A percentile compares a stretch with the other conserved stretches of the same genome.
These are phyloP conservation scores for Notodonta dromedarius DNA, from an alignment of 2,888 invertebrate species.

Conservation along the genomic window DNA sequence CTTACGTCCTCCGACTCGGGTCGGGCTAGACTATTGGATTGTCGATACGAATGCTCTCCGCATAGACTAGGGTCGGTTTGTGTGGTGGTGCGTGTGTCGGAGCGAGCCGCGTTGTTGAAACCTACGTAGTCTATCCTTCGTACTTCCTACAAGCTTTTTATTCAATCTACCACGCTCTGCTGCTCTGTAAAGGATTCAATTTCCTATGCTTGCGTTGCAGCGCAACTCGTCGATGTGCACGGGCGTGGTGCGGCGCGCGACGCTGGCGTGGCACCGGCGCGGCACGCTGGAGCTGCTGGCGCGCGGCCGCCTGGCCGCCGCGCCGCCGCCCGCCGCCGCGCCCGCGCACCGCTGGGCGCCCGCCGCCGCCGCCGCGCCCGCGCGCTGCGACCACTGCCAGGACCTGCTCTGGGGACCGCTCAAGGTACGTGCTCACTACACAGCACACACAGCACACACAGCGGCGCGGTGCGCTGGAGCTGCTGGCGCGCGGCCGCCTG, in stretches of 20 bases:
- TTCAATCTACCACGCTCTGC: too few relatives aligned
- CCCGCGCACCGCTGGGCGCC: slow-evolving; percentile 72
- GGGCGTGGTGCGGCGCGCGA: slow-evolving; percentile 93
- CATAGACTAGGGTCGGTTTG: too few relatives aligned
- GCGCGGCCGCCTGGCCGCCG: slow-evolving; percentile 92
- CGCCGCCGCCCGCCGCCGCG: slow-evolving; percentile 89
- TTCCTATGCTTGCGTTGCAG: slow-evolving; percentile 60
- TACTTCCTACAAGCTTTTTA: too few relatives aligned
- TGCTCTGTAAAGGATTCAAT: too few relatives aligned
- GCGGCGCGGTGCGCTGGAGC: slow-evolving; percentile 95
- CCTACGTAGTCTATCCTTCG: too few relatives aligned
- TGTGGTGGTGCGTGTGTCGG: too few relatives aligned
- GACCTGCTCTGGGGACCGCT: slow-evolving; percentile 96
- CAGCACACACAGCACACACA: slow-evolving; percentile 69
- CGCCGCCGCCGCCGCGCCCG: slow-evolving; percentile 88
- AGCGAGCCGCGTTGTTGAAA: too few relatives aligned
- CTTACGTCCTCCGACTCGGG: too few relatives aligned
- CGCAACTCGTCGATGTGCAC: slow-evolving; percentile 94
- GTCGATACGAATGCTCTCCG: too few relatives aligned
- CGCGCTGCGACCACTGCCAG: slow-evolving; percentile 95
- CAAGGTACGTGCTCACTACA: slow-evolving; percentile 79
- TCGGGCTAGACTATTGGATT: too few relatives aligned
- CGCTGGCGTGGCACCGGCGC: slow-evolving; percentile 93
- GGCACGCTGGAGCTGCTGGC: slow-evolving; percentile 95
- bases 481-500: slow-evolving; percentile 94